Conservation (phyloP, 1,140 invertebrate genomes). For the Pogonomyrmex barbatus region DNA sequence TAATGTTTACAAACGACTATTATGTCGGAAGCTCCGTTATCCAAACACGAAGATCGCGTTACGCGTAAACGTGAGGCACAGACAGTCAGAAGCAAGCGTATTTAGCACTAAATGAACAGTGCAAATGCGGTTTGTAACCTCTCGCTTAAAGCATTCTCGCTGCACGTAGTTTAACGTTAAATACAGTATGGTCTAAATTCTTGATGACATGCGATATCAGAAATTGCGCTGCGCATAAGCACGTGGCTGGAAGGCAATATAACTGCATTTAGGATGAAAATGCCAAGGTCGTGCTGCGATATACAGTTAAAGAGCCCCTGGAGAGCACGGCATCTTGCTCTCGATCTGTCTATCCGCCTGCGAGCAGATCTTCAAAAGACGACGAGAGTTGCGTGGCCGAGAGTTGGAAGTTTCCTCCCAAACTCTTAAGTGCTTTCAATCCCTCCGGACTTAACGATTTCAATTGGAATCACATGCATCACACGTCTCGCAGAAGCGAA, state of each 20-base stretch:
- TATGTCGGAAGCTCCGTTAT: constrained; percentile 17
- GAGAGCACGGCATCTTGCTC: neutral
- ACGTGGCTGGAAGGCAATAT: neutral
- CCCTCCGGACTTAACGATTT: constrained; percentile 18
- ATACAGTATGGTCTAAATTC: neutral
- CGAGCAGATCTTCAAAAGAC: neutral
- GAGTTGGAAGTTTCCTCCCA: neutral
- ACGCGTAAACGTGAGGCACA: neutral
- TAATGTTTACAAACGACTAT: constrained; percentile 22
- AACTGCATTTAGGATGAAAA: neutral
- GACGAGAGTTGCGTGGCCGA: constrained; percentile 11
- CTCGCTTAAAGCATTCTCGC: neutral
- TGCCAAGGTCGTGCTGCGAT: neutral
- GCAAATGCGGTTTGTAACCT: neutral
- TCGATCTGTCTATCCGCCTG: neutral
- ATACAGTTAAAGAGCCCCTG: neutral
- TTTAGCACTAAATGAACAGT: constrained; percentile 42
- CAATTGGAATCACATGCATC: constrained; percentile 56
- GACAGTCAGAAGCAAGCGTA: neutral
- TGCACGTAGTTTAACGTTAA: constrained; percentile 18
- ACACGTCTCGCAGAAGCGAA: constrained; percentile 13
- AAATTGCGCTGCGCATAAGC: neutral
- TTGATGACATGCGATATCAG: neutral
- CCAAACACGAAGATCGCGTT: constrained; percentile 18
- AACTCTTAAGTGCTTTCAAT: constrained; percentile 36